These are phyloP conservation scores for Spatulosminthurus flaviceps DNA, from an alignment of 2,888 invertebrate species.

Conservation along the genomic window DNA sequence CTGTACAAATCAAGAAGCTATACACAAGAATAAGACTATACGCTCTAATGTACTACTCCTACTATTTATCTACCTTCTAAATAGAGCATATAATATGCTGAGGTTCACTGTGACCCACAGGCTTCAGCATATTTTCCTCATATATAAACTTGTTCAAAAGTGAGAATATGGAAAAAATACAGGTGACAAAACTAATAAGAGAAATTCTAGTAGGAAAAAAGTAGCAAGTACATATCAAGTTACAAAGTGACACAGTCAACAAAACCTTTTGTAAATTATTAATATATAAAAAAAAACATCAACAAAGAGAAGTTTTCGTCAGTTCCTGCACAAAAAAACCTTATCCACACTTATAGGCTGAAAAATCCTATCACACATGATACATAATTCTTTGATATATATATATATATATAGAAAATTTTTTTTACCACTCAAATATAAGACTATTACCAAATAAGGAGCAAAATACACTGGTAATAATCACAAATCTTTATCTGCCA, in stretches of 20 bases:
- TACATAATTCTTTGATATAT: too few relatives aligned
- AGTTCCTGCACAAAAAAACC: not conserved
- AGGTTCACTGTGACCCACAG: too few relatives aligned
- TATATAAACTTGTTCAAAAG: too few relatives aligned
- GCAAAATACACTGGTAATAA: not conserved
- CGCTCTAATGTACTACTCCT: not conserved
- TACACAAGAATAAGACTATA: not conserved
- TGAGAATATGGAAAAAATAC: not conserved
- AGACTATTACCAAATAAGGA: not conserved
- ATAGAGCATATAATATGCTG: too few relatives aligned
- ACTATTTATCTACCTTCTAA: not conserved
- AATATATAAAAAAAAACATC: constrained; percentile 8
- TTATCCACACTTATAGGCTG: too few relatives aligned
- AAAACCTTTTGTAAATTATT: not conserved
- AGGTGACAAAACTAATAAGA: too few relatives aligned
- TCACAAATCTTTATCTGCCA: too few relatives aligned
- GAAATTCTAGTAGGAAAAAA: too few relatives aligned
- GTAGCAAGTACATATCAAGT: too few relatives aligned
- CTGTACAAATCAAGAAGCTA: not conserved
- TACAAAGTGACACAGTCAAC: not conserved
- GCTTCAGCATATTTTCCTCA: too few relatives aligned
- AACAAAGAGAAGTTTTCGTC: constrained; percentile 10
- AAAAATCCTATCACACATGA: too few relatives aligned
- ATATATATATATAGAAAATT: not conserved
- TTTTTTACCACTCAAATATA: not conserved